Percentiles rank a stretch among this genome's conserved stretches.
These are phyloP conservation scores for Pheosia gnoma DNA, from an alignment of 2,888 invertebrate genomes.

Conservation along the genomic window DNA sequence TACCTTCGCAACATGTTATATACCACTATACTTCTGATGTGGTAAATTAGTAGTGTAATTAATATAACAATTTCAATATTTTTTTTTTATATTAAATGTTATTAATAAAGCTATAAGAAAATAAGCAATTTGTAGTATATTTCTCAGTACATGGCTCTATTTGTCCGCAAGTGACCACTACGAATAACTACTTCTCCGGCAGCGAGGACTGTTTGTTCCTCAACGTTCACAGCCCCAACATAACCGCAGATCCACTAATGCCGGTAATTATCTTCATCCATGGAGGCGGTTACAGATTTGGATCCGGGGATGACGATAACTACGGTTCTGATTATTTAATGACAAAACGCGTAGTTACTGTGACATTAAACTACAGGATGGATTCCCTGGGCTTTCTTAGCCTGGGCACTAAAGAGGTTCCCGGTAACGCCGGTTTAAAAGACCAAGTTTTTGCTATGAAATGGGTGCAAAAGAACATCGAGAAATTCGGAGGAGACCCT, in stretches of 20 bases:
- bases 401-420: constrained; percentile 45
- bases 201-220: constrained; percentile 42
- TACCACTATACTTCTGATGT: no score
- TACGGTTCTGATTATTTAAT: constrained; percentile 15
- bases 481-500: constrained; percentile 45
- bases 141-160: constrained; percentile 14
- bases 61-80: no score
- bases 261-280: constrained; percentile 53
- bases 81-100: no score
- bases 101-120: no score
- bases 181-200: constrained; percentile 18
- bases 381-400: constrained; percentile 52
- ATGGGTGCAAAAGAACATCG: constrained; percentile 50
- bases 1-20: no score
- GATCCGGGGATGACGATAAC: constrained; percentile 31
- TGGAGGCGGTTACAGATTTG: constrained; percentile 48
- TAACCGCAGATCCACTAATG: neutral
- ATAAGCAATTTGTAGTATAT: no score
- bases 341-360: constrained; percentile 43
- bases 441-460: constrained; percentile 51
- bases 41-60: no score
- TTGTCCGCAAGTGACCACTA: constrained; percentile 17
- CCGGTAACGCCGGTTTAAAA: constrained; percentile 55
- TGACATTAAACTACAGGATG: constrained; percentile 53
- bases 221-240: constrained; percentile 18